Conservation (phyloP, 1,140 invertebrate species). For the Brachionus rotundiformis region DNA sequence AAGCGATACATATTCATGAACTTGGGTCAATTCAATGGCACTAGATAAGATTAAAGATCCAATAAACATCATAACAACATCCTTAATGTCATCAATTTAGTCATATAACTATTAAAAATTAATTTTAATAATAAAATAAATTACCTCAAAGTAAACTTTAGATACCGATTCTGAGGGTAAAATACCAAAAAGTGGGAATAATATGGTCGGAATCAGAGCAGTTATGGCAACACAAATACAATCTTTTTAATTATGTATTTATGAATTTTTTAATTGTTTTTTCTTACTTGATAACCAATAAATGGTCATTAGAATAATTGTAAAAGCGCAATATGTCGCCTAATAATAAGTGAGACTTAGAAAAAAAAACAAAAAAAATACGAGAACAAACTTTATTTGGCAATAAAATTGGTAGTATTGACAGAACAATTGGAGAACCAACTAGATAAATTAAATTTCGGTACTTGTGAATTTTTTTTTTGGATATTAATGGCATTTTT, state of each 20-base stretch:
- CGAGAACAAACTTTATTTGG: background rate
- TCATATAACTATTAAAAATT: background rate
- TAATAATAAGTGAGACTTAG: background rate
- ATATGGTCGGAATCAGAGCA: background rate
- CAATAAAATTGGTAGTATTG: background rate
- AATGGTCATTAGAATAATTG: background rate
- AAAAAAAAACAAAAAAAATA: too few relatives aligned
- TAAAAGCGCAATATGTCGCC: slow-evolving; percentile 11
- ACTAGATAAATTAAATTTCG: background rate
- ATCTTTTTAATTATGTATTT: background rate
- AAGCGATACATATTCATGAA: background rate
- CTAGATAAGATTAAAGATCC: slow-evolving; percentile 58
- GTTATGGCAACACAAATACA: background rate
- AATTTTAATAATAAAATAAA: background rate
- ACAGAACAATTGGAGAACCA: background rate
- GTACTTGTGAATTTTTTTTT: background rate
- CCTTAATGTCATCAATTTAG: slow-evolving; percentile 61
- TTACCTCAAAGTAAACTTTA: background rate
- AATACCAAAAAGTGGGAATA: slow-evolving; percentile 32
- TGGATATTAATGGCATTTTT: background rate
- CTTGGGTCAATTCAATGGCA: background rate
- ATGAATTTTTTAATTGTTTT: background rate
- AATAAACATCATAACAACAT: slow-evolving; percentile 80
- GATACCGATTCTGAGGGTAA: background rate
- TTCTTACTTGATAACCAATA: slow-evolving; percentile 2